These are phyloP conservation scores for Acanthiza pusilla DNA, from an alignment of 2,797 vertebrate genomes.

Conservation along the genomic window DNA sequence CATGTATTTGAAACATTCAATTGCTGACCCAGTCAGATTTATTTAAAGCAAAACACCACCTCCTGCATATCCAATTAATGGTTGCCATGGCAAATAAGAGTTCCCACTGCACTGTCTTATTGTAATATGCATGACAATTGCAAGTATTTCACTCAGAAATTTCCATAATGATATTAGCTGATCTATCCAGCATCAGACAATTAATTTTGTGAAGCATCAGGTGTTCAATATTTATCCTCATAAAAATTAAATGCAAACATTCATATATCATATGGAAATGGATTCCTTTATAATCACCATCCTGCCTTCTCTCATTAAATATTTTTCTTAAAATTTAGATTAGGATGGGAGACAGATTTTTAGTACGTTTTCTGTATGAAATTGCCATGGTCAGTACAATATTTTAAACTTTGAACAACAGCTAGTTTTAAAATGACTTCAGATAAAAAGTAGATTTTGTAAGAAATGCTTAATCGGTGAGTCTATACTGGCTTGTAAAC, in stretches of 20 bases:
- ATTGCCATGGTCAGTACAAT: background rate
- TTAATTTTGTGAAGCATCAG: slow-evolving; percentile 31
- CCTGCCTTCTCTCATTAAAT: background rate
- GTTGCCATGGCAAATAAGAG: slow-evolving; percentile 52
- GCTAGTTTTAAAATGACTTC: background rate
- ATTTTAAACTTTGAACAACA: background rate
- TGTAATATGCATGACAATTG: slow-evolving; percentile 31
- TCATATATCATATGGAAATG: background rate
- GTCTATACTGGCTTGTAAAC: background rate
- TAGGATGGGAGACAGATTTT: background rate
- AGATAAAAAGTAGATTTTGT: background rate
- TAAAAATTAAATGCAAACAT: slow-evolving; percentile 34
- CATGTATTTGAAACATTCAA: background rate
- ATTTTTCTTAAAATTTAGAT: background rate
- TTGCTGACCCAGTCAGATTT: slow-evolving; percentile 42
- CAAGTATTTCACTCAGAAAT: slow-evolving; percentile 30
- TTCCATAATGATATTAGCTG: slow-evolving; percentile 42
- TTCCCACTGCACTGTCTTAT: background rate
- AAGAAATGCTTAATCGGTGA: background rate
- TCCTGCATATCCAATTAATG: slow-evolving; percentile 48
- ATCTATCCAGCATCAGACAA: slow-evolving; percentile 2
- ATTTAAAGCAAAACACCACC: slow-evolving; percentile 41
- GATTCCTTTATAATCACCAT: background rate
- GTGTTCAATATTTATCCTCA: slow-evolving; percentile 16
- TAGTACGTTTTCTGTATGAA: background rate